Conservation (phyloP, 2,113 vertebrate species). For the Pycnonotus jocosus region DNA sequence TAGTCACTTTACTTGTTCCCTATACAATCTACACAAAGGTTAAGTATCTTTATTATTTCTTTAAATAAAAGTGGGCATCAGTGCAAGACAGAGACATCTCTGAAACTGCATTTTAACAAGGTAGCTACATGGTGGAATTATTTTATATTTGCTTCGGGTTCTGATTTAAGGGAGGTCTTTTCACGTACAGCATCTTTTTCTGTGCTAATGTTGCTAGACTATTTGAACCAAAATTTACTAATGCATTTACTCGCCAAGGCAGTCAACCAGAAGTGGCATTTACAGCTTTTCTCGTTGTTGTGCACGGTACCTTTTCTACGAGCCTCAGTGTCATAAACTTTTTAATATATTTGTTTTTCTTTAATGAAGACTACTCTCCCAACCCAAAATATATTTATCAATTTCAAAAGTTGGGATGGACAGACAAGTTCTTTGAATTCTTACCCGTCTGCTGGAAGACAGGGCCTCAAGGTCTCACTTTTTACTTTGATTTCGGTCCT, state of each 20-base stretch:
- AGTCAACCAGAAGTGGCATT: background rate
- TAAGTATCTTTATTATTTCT: slow-evolving; percentile 20
- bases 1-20: slow-evolving; percentile 1
- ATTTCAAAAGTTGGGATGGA: background rate
- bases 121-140: background rate
- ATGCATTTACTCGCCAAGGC: background rate
- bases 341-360: background rate
- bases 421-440: background rate
- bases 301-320: background rate
- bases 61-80: background rate
- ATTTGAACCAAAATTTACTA: background rate
- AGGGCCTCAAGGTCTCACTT: background rate
- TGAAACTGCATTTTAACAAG: slow-evolving; percentile 16
- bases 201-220: background rate
- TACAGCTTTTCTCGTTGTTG: background rate
- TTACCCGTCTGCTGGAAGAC: background rate
- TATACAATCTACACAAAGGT: background rate
- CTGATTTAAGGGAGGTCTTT: background rate
- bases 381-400: background rate
- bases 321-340: background rate
- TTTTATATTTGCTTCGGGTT: background rate
- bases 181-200: background rate
- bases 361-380: background rate
- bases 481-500: background rate
- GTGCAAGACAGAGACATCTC: background rate